Conservation (phyloP, 2,113 vertebrate genomes). For the Tragelaphus scriptus region DNA sequence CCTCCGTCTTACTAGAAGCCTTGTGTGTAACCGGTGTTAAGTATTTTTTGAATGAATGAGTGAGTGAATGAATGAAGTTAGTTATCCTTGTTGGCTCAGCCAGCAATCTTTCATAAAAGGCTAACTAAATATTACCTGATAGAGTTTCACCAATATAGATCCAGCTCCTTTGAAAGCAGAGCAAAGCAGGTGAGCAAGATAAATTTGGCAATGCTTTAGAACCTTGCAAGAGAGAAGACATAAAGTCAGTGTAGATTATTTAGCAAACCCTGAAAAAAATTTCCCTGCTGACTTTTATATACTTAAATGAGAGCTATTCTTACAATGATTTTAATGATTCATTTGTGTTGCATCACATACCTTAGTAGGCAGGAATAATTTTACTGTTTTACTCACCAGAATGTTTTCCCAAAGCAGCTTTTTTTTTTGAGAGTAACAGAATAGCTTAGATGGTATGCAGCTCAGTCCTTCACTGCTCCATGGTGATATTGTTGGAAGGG, state of each 20-base stretch:
- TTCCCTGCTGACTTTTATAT: not conserved
- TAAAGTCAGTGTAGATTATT: not conserved
- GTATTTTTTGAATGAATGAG: not conserved
- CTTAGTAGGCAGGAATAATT: not conserved
- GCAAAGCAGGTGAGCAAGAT: not conserved
- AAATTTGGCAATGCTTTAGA: slow-evolving; percentile 7
- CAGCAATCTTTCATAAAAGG: not conserved
- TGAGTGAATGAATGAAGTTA: not conserved
- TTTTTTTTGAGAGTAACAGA: not conserved
- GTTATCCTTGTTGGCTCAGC: not conserved
- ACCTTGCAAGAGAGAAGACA: not conserved
- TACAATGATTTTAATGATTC: slow-evolving; percentile 27
- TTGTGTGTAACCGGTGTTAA: not conserved
- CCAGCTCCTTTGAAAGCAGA: not conserved
- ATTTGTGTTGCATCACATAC: not conserved
- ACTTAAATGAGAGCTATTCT: slow-evolving; percentile 11
- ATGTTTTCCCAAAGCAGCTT: not conserved
- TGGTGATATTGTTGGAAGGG: not conserved
- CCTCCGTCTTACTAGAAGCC: not conserved
- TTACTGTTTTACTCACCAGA: slow-evolving; percentile 7
- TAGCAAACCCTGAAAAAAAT: not conserved
- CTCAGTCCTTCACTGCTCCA: not conserved
- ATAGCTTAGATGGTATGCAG: not conserved
- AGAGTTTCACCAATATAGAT: not conserved
- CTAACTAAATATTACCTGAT: not conserved